Evolutionary conservation across 2,797 vertebrate species (phyloP), one percentile per base, ranked within the genome.

Genomic region (Pyrocephalus nanus): DNA sequence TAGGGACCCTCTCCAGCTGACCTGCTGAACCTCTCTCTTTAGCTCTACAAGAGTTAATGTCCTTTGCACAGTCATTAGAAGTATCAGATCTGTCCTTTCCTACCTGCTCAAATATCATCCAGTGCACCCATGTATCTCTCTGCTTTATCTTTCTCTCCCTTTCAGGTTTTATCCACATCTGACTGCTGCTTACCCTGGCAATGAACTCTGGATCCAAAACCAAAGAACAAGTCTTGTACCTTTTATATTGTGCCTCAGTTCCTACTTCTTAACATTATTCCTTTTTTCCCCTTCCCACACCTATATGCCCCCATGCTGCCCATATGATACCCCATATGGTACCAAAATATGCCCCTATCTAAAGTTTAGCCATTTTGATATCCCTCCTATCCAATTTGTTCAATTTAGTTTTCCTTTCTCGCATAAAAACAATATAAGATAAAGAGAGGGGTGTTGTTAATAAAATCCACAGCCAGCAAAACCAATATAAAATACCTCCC

Each of bases 271-370:
- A 58, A 26, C 6, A 8, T 1, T 65, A 5, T 57, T 57, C 3
- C 1, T 40, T 36, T 32, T 62, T 61, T 53, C 15, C 4, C 4
- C 11, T 50, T 83, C 25, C 20, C 8, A 71, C 13, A 42, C 27
- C 9, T 62, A 14, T 62, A 21, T 21, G 27, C 9, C 12, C 27
- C 27, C 42, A 11, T 30, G 58, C 18, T 38, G 6, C 6, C 25
- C 11, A 27, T 13, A 13, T 3, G 1, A 3, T 34, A 54, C 9
- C 10, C 10, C 15, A 8, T 8, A 26, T 2, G 1, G 4, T 34
- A 54, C 9, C 51, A 81, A 95, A 86, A 47, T 60, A 69, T 7
- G 4, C 2, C 3, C 11, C 22, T 38, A 17, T 12, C 5, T 58
- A n/a, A 43, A 21, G 3, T 62, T 61, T 54, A 72, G 8, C 4